These are phyloP conservation scores for Nannoperca australis DNA, from an alignment of 2,797 vertebrate species.

Conservation along the genomic window DNA sequence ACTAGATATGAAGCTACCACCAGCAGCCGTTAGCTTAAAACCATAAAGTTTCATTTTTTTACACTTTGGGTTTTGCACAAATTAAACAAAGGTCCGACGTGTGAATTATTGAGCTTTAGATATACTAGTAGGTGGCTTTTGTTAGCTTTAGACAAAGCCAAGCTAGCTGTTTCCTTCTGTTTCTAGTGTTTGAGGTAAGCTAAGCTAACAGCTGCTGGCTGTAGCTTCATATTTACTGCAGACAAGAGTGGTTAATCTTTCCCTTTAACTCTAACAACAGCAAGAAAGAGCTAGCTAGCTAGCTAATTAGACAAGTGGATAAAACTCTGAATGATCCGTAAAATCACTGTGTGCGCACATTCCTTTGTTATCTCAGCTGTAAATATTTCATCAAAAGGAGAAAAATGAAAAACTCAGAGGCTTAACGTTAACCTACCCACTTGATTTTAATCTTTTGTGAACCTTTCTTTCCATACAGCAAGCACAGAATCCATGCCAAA, in stretches of 20 bases:
- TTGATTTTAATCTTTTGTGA: slow-evolving; percentile 22
- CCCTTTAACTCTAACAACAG: background rate
- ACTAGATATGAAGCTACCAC: background rate
- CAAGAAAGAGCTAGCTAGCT: background rate
- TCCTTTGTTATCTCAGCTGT: slow-evolving; percentile 17
- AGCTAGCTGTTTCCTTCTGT: background rate
- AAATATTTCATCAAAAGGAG: slow-evolving; percentile 39
- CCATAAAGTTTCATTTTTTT: background rate
- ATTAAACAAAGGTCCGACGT: background rate
- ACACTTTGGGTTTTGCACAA: background rate
- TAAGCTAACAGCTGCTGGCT: background rate
- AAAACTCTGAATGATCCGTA: background rate
- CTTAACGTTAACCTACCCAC: slow-evolving; percentile 51
- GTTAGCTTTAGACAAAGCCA: background rate
- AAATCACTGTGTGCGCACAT: background rate
- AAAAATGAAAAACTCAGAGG: slow-evolving; percentile 23
- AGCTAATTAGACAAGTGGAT: background rate
- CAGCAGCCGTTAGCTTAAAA: background rate
- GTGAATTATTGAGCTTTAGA: background rate
- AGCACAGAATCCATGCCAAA: slow-evolving; percentile 28
- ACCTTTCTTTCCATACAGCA: slow-evolving; percentile 26
- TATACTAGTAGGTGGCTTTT: background rate
- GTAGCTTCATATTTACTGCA: no score
- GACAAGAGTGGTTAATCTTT: background rate
- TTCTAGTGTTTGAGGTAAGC: background rate